phyloP scores from a whole-genome alignment of 2,888 invertebrate species.

The Yponomeuta evonymella region DNA sequence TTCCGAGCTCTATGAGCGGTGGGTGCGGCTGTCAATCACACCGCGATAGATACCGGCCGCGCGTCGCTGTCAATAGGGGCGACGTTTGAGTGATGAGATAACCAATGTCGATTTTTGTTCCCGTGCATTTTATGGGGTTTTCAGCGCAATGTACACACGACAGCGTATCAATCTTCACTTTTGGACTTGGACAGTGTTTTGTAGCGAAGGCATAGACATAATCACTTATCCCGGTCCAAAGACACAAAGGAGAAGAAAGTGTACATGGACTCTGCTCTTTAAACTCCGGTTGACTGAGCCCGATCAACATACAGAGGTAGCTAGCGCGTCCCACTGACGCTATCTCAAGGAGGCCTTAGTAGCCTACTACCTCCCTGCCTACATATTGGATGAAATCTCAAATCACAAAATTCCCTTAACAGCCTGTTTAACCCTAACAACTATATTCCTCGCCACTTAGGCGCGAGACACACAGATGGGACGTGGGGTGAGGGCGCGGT shows the following conservation, averaged over 20 bases:
- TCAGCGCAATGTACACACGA: too few relatives aligned
- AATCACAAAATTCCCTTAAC: neutral
- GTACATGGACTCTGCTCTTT: too few relatives aligned
- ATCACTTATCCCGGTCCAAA: too few relatives aligned
- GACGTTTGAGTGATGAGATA: neutral
- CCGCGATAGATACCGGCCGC: neutral
- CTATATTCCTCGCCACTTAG: neutral
- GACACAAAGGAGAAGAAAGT: neutral
- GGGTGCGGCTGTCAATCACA: neutral
- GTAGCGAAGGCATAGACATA: neutral
- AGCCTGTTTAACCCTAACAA: neutral
- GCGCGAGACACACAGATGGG: too few relatives aligned
- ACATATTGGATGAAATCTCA: too few relatives aligned
- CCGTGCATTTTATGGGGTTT: neutral
- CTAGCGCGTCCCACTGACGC: too few relatives aligned
- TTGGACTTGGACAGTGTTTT: too few relatives aligned
- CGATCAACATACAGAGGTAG: too few relatives aligned
- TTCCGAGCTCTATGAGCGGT: neutral
- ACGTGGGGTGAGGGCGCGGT: too few relatives aligned
- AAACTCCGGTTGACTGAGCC: too few relatives aligned
- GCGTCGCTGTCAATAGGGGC: neutral
- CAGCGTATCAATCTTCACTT: neutral
- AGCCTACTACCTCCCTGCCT: too few relatives aligned
- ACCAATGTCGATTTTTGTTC: neutral
- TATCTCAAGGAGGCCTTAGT: too few relatives aligned